Evolutionary conservation across 2,797 vertebrate genomes (phyloP).

Genomic region (Ctenochaetus hawaiiensis): DNA sequence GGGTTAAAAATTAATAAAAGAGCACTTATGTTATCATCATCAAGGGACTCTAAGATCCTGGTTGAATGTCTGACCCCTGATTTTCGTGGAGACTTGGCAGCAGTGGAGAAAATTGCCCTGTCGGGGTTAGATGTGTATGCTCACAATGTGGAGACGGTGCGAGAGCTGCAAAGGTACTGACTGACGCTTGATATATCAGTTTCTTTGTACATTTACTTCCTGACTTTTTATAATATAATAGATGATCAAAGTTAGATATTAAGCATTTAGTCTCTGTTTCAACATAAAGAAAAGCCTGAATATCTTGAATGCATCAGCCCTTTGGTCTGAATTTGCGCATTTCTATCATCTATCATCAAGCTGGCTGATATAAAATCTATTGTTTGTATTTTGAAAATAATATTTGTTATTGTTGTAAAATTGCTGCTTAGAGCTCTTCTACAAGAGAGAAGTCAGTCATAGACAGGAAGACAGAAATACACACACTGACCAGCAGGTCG

Average conservation of each 20-base stretch:
- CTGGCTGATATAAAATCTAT: neutral
- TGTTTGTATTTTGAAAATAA: neutral
- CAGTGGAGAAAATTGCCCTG: slow-evolving; percentile 90
- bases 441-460: slow-evolving; percentile 28
- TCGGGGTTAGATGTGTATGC: slow-evolving; percentile 97
- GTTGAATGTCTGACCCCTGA: slow-evolving; percentile 98
- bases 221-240: neutral
- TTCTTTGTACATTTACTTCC: neutral
- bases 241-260: neutral
- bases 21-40: neutral
- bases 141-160: slow-evolving; percentile 97
- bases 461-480: slow-evolving; percentile 6
- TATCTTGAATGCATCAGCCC: neutral
- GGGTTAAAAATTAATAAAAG: neutral
- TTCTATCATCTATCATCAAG: neutral
- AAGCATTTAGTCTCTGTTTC: neutral
- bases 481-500: slow-evolving; percentile 64
- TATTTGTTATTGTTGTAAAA: too few relatives aligned
- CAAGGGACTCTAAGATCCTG: slow-evolving; percentile 90
- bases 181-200: neutral
- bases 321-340: neutral
- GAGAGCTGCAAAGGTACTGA: slow-evolving; percentile 92
- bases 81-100: slow-evolving; percentile 92
- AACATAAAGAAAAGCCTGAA: neutral
- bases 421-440: slow-evolving; percentile 3